Percentiles rank a stretch among this genome's conserved stretches.
phyloP scores from a whole-genome alignment of 2,797 vertebrate genomes.

The Scyliorhinus canicula region DNA sequence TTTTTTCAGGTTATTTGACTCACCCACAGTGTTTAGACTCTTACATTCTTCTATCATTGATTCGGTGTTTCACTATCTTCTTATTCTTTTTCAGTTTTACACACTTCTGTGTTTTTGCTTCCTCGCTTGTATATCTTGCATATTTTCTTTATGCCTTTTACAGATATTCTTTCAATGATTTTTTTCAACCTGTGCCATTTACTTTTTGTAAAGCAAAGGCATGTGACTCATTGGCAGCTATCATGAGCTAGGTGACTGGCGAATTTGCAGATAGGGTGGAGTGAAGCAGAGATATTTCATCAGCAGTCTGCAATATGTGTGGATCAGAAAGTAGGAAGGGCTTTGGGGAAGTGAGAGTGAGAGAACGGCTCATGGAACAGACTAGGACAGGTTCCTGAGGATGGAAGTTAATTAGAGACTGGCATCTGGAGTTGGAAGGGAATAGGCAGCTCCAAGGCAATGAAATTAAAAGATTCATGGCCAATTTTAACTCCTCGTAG shows the following conservation, averaged over 20 bases:
- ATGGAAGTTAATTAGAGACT: neutral
- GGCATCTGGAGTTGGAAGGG: neutral
- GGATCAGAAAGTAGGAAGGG: neutral
- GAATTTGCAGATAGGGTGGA: neutral
- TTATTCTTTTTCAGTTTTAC: neutral
- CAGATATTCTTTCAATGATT: neutral
- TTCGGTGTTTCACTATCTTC: neutral
- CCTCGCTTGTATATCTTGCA: neutral
- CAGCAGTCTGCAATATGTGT: neutral
- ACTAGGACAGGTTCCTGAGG: neutral
- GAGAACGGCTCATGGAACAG: neutral
- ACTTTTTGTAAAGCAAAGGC: neutral
- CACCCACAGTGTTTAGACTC: conserved; percentile 40
- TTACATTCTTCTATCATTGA: neutral
- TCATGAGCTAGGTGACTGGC: neutral
- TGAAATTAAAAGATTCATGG: neutral
- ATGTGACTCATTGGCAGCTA: no score
- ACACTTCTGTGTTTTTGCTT: neutral
- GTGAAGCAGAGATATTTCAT: neutral
- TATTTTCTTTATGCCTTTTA: neutral
- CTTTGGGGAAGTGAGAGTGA: neutral
- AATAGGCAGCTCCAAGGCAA: neutral
- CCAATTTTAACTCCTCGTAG: neutral
- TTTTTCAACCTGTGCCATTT: neutral
- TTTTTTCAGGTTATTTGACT: conserved; percentile 41